A percentile compares a stretch with the other conserved stretches of the same genome.
These are phyloP conservation scores for Trogon surrucura DNA, from an alignment of 2,113 vertebrate species.

Conservation along the genomic window DNA sequence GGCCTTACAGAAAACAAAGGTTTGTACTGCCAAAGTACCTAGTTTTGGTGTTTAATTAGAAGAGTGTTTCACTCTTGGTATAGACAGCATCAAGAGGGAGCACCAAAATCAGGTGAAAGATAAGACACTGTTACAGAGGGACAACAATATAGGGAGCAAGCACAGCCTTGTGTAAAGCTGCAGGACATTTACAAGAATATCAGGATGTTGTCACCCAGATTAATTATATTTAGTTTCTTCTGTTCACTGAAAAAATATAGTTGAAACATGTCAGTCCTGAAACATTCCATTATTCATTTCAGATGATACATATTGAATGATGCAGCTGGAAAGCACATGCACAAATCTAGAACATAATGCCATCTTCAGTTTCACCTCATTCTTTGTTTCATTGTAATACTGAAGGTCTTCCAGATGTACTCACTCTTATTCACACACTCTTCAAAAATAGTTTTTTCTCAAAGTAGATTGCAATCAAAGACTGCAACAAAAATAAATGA, in stretches of 20 bases:
- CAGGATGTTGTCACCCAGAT: not conserved
- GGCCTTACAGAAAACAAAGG: not conserved
- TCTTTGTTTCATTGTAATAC: not conserved
- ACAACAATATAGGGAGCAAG: not conserved
- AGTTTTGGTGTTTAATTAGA: not conserved
- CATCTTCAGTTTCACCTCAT: not conserved
- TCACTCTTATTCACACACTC: not conserved
- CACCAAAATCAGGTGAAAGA: not conserved
- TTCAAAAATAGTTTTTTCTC: not conserved
- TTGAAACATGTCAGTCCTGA: not conserved
- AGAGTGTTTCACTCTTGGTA: not conserved
- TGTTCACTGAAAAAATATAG: not conserved
- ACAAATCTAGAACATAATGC: not conserved
- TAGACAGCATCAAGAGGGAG: not conserved
- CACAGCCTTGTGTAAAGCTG: not conserved
- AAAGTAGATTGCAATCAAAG: not conserved
- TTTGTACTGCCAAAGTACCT: not conserved
- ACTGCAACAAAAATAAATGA: not conserved
- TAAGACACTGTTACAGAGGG: not conserved
- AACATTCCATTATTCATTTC: not conserved
- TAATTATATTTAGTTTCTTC: not conserved
- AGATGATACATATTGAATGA: not conserved
- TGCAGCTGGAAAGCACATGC: not conserved
- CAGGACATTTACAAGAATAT: not conserved
- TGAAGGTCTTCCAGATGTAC: not conserved